Evolutionary conservation across 2,797 vertebrate genomes (phyloP), one percentile per base, ranked within the genome.

Genomic region (Crocidura indochinensis): DNA sequence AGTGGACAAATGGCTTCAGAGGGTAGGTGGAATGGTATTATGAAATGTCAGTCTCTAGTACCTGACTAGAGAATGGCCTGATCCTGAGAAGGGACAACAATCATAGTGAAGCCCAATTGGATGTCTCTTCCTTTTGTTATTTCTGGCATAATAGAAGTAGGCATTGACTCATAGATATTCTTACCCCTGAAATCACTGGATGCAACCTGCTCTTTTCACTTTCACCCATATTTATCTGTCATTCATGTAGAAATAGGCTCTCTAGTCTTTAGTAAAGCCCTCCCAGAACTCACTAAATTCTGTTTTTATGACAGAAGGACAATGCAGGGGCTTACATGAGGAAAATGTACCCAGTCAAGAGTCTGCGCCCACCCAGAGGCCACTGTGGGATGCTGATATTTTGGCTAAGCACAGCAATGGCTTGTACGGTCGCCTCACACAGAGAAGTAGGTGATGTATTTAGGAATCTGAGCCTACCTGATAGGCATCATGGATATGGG

Each of bases 281-380:
- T 65, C n/a, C 84, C 49, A 38, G 62, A 44, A 12, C 46, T 56
- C 17, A 71, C 49, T 15, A 9, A 10, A 20, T 20, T 86, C 26
- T 31, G 64, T 31, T 20, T 82, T 47, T 83, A 27, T 27, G 51
- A 9, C 29, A 1, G 17, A 12, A 14, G 46, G 80, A 4, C 44
- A 74, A 44, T 4, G 14, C 7, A 46, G 0, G 38, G 22, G 49
- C 97, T 97, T 96, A 99, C 99, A 99, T 99, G 53, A 99, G 98
- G 97, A 99, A 99, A 75, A 99, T 99, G 94, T 99, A 99, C 73
- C 99, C 99, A 3, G 99, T 99, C 99, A 99, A 99, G 8, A 99
- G 98, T 95, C 99, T 99, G 94, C 98, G 98, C 99, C 99, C 99
- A 12, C 99, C 99, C 0, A 92, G 92, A 0, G 99, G 99, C 73